phyloP scores from a whole-genome alignment of 2,113 vertebrate species.

The Lucifuga dentata region DNA sequence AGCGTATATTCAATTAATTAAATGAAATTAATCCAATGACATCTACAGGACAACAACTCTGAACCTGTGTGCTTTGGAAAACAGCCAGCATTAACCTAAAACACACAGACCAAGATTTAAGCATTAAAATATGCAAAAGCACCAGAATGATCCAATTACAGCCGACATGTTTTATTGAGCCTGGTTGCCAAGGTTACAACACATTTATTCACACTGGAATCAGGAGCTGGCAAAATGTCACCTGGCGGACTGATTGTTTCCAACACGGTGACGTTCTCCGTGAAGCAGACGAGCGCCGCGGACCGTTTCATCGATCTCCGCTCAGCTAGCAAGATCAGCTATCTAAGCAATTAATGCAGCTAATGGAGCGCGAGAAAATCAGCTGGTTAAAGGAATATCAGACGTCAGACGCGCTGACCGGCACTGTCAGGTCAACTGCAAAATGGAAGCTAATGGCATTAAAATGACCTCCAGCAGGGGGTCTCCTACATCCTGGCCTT shows the following conservation, averaged over 20 bases:
- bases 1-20: too few species aligned
- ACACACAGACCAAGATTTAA: too few species aligned
- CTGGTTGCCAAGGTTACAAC: neutral
- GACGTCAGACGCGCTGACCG: constrained; percentile 53
- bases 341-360: constrained; percentile 61
- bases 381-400: constrained; percentile 55
- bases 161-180: neutral
- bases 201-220: too few species aligned
- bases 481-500: neutral
- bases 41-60: too few species aligned
- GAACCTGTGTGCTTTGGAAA: too few species aligned
- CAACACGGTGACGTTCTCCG: constrained; percentile 24
- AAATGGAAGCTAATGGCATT: constrained; percentile 23
- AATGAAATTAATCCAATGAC: too few species aligned
- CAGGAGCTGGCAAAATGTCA: neutral
- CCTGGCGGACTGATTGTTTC: neutral
- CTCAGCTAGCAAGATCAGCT: constrained; percentile 42
- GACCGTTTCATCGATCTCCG: constrained; percentile 45
- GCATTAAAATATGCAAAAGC: too few species aligned
- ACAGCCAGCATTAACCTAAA: too few species aligned
- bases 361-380: constrained; percentile 58
- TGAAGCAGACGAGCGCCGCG: constrained; percentile 26
- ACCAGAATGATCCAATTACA: too few species aligned
- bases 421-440: constrained; percentile 48
- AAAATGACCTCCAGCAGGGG: constrained; percentile 47